A percentile compares a stretch with the other conserved stretches of the same genome.
phyloP scores from a whole-genome alignment of 1,140 invertebrate species.

The Rhagoletis zephyria region DNA sequence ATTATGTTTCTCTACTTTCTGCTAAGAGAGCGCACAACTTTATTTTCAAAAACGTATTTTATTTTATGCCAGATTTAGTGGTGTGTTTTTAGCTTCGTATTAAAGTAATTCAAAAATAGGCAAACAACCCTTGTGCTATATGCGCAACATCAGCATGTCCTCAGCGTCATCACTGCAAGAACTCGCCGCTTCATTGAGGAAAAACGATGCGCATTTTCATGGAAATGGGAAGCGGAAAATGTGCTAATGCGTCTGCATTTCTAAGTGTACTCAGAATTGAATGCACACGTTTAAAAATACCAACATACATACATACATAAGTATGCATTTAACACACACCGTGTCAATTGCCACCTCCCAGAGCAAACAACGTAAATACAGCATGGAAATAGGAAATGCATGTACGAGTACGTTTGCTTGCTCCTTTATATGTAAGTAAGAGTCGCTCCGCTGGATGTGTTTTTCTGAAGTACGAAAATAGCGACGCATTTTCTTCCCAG shows the following conservation, averaged over 20 bases:
- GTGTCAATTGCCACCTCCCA: neutral
- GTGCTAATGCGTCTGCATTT: conserved; percentile 47
- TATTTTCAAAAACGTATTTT: conserved; percentile 37
- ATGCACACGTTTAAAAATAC: neutral
- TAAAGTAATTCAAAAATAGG: neutral
- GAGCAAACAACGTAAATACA: too few species aligned
- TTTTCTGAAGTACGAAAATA: conserved; percentile 35
- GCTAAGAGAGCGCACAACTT: neutral
- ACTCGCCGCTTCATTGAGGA: neutral
- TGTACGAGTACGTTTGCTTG: neutral
- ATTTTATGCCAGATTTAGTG: conserved; percentile 48
- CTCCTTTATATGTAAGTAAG: neutral
- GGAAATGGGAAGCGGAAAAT: conserved; percentile 40
- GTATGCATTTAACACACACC: neutral
- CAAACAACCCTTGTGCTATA: conserved; percentile 21
- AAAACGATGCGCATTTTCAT: conserved; percentile 18
- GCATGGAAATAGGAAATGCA: neutral
- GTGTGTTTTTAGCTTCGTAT: conserved; percentile 7
- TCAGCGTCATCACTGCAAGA: neutral
- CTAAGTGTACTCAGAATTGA: neutral
- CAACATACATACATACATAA: neutral
- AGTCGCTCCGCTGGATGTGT: neutral
- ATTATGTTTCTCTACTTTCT: neutral
- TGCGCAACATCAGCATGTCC: neutral
- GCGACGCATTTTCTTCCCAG: conserved; percentile 9